Evolutionary conservation across 2,113 vertebrate genomes (phyloP).

Genomic region (Myanophis thanlyinensis): DNA sequence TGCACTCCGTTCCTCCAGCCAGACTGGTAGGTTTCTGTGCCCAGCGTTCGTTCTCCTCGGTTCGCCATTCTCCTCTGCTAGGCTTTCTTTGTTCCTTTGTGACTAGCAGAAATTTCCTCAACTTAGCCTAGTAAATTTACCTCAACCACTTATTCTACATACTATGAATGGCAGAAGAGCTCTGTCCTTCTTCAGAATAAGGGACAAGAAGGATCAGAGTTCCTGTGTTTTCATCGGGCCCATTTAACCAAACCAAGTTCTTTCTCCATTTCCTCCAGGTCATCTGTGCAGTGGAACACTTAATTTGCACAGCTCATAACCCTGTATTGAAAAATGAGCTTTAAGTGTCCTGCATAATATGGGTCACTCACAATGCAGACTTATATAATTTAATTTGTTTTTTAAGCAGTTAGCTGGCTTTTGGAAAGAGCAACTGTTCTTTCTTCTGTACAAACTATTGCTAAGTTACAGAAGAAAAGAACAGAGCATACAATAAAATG

Average conservation of each 20-base stretch:
- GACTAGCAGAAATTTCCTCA: not conserved
- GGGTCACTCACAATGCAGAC: conserved; percentile 53
- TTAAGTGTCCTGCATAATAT: conserved; percentile 30
- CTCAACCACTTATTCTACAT: not conserved
- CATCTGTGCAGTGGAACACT: not conserved
- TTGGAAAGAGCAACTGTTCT: conserved; percentile 43
- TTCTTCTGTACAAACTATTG: rapidly evolving
- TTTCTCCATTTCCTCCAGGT: not conserved
- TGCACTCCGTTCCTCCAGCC: too few species aligned
- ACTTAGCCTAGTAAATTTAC: not conserved
- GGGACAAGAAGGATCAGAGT: not conserved
- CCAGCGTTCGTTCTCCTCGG: too few species aligned
- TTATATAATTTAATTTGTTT: conserved; percentile 57
- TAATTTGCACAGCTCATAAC: not conserved
- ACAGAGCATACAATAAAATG: conserved; percentile 54
- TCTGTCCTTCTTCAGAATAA: not conserved
- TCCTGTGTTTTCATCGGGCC: not conserved
- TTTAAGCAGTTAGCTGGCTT: conserved; percentile 31
- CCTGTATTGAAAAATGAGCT: conserved; percentile 28
- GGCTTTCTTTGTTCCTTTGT: too few species aligned
- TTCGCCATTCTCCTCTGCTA: too few species aligned
- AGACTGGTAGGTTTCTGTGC: too few species aligned
- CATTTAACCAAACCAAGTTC: not conserved
- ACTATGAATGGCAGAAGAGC: not conserved
- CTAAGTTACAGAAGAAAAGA: conserved; percentile 45